These are phyloP conservation scores for Spialia ferax DNA, from an alignment of 2,888 invertebrate species.

Conservation along the genomic window DNA sequence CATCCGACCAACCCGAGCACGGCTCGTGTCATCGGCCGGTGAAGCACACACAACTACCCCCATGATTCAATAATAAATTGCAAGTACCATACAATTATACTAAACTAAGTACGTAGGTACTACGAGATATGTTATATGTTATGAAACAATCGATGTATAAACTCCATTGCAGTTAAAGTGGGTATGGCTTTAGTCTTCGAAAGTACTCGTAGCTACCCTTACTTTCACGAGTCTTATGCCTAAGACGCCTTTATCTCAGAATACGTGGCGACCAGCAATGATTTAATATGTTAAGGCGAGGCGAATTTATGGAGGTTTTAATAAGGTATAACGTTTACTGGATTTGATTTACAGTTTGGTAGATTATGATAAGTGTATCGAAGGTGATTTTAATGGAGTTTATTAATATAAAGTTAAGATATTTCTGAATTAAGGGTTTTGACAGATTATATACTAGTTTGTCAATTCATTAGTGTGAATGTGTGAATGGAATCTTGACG, in stretches of 20 bases:
- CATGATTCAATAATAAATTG: too few relatives aligned
- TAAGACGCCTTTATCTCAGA: conserved; percentile 36
- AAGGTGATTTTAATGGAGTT: conserved; percentile 1
- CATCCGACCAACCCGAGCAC: too few relatives aligned
- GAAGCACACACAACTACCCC: too few relatives aligned
- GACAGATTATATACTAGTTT: too few relatives aligned
- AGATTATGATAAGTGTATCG: conserved; percentile 39
- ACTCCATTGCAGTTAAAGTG: not conserved
- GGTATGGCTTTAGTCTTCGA: not conserved
- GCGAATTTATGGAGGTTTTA: conserved; percentile 46
- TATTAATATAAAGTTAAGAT: not conserved
- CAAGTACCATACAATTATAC: too few relatives aligned
- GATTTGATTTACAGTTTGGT: conserved; percentile 35
- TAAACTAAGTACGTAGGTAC: too few relatives aligned
- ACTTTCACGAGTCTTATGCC: conserved; percentile 14
- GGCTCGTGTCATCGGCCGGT: too few relatives aligned
- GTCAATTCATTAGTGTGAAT: too few relatives aligned
- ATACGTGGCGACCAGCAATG: conserved; percentile 38
- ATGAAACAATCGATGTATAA: too few relatives aligned
- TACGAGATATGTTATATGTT: too few relatives aligned
- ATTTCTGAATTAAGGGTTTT: too few relatives aligned
- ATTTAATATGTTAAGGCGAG: conserved; percentile 48
- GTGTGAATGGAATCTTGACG: too few relatives aligned
- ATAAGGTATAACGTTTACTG: conserved; percentile 41
- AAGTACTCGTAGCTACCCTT: not conserved